phyloP scores from a whole-genome alignment of 2,888 invertebrate genomes.

The Troides aeacus region DNA sequence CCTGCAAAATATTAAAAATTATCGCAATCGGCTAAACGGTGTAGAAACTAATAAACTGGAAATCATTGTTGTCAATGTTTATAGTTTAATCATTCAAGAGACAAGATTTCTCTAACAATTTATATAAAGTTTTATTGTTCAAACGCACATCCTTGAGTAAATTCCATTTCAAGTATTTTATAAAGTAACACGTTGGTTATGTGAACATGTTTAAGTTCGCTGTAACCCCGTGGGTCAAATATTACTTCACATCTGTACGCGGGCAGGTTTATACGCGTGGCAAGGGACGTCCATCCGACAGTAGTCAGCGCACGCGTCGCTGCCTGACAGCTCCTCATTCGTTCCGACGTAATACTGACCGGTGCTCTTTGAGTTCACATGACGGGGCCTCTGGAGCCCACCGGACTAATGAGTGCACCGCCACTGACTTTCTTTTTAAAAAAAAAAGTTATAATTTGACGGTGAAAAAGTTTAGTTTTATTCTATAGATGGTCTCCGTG shows the following conservation, averaged over 20 bases:
- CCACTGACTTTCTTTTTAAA: slow-evolving; percentile 40
- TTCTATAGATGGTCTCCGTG: too few species aligned
- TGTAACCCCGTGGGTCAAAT: slow-evolving; percentile 39
- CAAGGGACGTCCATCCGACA: slow-evolving; percentile 48
- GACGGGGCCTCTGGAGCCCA: slow-evolving; percentile 41
- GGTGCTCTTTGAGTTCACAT: slow-evolving; percentile 56
- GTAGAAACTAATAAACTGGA: too few species aligned
- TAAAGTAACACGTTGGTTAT: slow-evolving; percentile 19
- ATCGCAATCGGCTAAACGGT: too few species aligned
- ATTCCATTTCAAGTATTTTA: slow-evolving; percentile 4
- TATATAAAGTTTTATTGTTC: not conserved
- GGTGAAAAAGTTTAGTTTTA: too few species aligned
- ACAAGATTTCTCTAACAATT: too few species aligned
- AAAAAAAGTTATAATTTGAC: slow-evolving; percentile 22
- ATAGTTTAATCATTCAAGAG: too few species aligned
- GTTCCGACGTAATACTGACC: slow-evolving; percentile 67
- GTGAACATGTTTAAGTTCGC: slow-evolving; percentile 21
- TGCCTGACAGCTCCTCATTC: slow-evolving; percentile 66
- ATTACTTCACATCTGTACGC: slow-evolving; percentile 38
- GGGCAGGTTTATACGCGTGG: slow-evolving; percentile 29
- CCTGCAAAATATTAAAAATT: too few species aligned
- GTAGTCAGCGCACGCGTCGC: slow-evolving; percentile 64
- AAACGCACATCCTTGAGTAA: slow-evolving; percentile 10
- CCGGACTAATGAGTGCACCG: slow-evolving; percentile 43
- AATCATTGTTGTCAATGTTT: too few species aligned